Conservation (phyloP, 1,140 invertebrate genomes). For the Diabrotica virgifera region DNA sequence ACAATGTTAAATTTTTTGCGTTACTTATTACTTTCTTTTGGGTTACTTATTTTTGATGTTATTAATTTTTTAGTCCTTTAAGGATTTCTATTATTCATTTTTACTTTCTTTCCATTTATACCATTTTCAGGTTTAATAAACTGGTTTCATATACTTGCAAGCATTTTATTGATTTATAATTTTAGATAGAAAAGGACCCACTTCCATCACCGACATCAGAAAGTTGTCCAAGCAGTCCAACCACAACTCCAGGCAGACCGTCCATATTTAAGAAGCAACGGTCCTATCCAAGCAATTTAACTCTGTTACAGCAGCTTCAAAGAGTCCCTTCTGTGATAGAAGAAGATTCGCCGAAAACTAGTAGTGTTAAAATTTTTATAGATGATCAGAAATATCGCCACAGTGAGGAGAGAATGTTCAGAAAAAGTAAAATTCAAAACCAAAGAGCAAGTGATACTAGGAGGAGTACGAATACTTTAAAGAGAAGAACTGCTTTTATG, state of each 20-base stretch:
- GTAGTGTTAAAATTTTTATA: not conserved
- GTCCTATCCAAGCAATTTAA: not conserved
- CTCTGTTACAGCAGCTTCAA: not conserved
- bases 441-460: constrained; percentile 49
- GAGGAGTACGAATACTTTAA: constrained; percentile 38
- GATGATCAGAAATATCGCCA: not conserved
- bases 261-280: constrained; percentile 1
- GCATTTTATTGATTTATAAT: not conserved
- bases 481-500: constrained; percentile 60
- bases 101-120: no score
- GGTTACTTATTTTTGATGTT: no score
- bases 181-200: not conserved
- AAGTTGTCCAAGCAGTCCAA: not conserved
- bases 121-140: no score
- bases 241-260: not conserved
- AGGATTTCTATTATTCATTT: no score
- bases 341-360: not conserved
- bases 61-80: no score
- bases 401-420: constrained; percentile 17
- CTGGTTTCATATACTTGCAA: no score
- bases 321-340: not conserved
- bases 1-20: no score
- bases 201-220: not conserved
- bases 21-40: no score
- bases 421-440: constrained; percentile 47